Base-by-base conservation (phyloP, 2,888 invertebrate genomes). In the Lapara coniferarum region DNA sequence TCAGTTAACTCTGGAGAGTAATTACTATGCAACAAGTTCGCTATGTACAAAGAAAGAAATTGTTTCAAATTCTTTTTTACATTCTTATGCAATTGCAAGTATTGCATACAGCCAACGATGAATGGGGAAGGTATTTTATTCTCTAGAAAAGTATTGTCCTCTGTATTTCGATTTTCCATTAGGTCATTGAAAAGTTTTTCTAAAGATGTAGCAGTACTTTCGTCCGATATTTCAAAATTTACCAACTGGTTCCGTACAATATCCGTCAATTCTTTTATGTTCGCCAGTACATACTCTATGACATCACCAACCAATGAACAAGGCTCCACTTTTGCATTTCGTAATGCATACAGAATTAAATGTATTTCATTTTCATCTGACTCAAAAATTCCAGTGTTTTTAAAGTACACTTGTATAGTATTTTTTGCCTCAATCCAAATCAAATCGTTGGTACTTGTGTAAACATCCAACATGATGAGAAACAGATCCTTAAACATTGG, bases 361-460 rank as follows among this genome's bases (percentile, higher is more conserved):
- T 96, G 95, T 57, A 96, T 95, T 88, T 97, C 97, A 70, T 94
- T 89, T 72, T 92, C 90, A 73, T 95, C 95, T 25, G 94, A 94
- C 80, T 96, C 95, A 82, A 97, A 97, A 74, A 96, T 91, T 7
- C 94, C 93, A 0, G 95, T 95, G 71, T 94, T 95, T 76, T 90
- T 93, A 44, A 97, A 94, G 71, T 97, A 93, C 66, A 88, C 90
- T 66, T 87, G 87, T 44, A 96, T 84, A 4, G 95, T 92, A 66
- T 88, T 85, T 70, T 95, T 95, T 5, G 95, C 94, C 83, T 95
- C 95, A 0, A 88, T 77, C 83, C 92, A 92, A n/a, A 89, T 89
- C 37, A 83, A 76, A 55, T 86, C 88, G 49, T 81, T 82, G 0
- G 90, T 87, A 44, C 81, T 87, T 70, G 88, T 89, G 71, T 94